Percentiles rank a stretch among this genome's conserved stretches.
These are phyloP conservation scores for Cerastoderma edule DNA, from an alignment of 2,888 invertebrate species.

Conservation along the genomic window DNA sequence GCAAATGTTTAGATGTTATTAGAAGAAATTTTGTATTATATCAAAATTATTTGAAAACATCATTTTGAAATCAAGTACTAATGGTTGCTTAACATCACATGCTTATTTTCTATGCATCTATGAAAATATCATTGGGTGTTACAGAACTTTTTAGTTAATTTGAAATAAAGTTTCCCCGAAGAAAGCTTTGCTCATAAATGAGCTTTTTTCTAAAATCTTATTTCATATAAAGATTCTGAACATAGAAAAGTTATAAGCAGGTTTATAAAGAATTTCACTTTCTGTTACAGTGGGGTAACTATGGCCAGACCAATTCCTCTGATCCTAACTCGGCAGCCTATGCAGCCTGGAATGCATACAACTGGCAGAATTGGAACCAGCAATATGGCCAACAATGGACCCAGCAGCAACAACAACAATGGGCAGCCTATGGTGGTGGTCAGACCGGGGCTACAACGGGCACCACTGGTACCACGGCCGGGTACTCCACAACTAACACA, in stretches of 20 bases:
- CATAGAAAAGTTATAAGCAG: too few relatives aligned
- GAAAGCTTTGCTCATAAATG: too few relatives aligned
- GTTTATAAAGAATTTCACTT: neutral
- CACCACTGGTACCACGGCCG: neutral
- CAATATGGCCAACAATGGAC: constrained; percentile 53
- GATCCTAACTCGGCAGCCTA: constrained; percentile 26
- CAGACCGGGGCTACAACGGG: constrained; percentile 6
- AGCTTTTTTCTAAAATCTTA: neutral
- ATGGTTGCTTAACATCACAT: too few relatives aligned
- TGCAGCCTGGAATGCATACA: constrained; percentile 54
- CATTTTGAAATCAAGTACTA: too few relatives aligned
- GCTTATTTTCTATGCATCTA: too few relatives aligned
- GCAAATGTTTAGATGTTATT: too few relatives aligned
- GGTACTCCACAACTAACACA: neutral
- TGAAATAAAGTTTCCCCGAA: too few relatives aligned
- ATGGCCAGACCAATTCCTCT: constrained; percentile 36
- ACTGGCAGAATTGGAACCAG: constrained; percentile 56
- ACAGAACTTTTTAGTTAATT: too few relatives aligned
- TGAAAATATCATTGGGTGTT: too few relatives aligned
- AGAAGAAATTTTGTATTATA: too few relatives aligned
- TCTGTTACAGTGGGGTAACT: constrained; percentile 53
- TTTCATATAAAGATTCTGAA: too few relatives aligned
- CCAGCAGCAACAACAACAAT: constrained; percentile 44
- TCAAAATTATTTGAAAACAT: too few relatives aligned
- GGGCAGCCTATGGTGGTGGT: constrained; percentile 26